These are phyloP conservation scores for Drosophila tristis DNA, from an alignment of 1,140 invertebrate genomes.

Conservation along the genomic window DNA sequence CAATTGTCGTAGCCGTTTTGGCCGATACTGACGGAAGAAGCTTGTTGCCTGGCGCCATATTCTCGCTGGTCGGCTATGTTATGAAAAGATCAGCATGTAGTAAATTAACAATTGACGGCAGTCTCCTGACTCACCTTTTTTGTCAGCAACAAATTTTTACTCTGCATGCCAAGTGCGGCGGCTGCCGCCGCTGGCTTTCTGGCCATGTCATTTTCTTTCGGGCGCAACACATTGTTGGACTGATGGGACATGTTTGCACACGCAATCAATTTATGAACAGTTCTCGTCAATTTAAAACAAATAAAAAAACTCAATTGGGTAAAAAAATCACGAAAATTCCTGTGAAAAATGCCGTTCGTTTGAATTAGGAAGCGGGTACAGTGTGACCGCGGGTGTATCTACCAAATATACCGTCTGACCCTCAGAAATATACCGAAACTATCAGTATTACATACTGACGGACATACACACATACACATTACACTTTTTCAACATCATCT, in stretches of 20 bases:
- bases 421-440: too few species aligned
- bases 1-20: not conserved
- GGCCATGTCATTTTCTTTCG: slow-evolving; percentile 54
- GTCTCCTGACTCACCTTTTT: slow-evolving; percentile 50
- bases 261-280: slow-evolving; percentile 12
- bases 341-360: slow-evolving; percentile 76
- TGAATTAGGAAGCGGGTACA: slow-evolving; percentile 63
- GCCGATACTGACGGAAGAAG: not conserved
- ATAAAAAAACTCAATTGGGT: slow-evolving; percentile 9
- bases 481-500: too few species aligned
- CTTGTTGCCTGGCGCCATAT: slow-evolving; percentile 30
- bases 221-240: slow-evolving; percentile 49
- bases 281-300: slow-evolving; percentile 20
- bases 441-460: too few species aligned
- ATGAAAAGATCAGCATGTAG: not conserved
- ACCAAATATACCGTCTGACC: too few species aligned
- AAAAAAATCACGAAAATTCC: slow-evolving; percentile 6
- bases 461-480: too few species aligned
- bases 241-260: slow-evolving; percentile 62
- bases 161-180: slow-evolving; percentile 36
- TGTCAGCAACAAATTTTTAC: slow-evolving; percentile 50
- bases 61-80: slow-evolving; percentile 51
- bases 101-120: not conserved
- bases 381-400: too few species aligned
- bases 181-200: slow-evolving; percentile 28